Base-by-base conservation (phyloP, 2,113 vertebrate species). In the Aldabrachelys gigantea region DNA sequence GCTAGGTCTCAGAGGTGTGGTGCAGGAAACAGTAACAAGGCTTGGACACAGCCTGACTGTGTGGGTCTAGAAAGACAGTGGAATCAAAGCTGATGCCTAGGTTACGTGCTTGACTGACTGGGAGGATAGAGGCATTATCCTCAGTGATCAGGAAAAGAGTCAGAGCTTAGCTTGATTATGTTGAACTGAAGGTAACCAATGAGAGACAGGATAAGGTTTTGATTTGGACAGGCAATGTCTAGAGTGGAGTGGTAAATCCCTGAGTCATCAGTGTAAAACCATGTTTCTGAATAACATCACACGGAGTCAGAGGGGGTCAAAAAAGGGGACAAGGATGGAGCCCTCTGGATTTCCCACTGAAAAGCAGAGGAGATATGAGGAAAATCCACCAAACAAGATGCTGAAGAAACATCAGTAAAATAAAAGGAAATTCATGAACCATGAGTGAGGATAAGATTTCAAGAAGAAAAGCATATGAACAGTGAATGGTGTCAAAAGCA, bases 211-310 rank as follows among this genome's bases (percentile, higher is more conserved):
- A 21, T 78, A 78, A 76, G 10, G 1, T 16, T 84, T 8, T 47
- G 41, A 7, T 84, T 95, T 82, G 29, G 9, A 25, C 10, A 65
- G 19, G 38, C 53, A 89, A 9, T n/a, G 44, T 65, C 92, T 49
- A 52, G 17, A 91, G 38, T 38, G 2, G 10, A 91, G 82, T 88
- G 19, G 62, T 35, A 91, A 89, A 54, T 2, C 5, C 10, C 62
- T 27, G 65, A 16, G 8, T 41, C 4, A 16, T 76, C 0, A 0
- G 6, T 41, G 0, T 17, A 47, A 41, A 38, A n/a, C 31, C 62
- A 69, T 41, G 41, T 76, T n/a, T 80, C 38, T 12, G 14, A 27
- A 79, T 69, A 29, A 84, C 50, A 24, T 38, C 25, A n/a, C 80
- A 22, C 3, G 72, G 3, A 8, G 44, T 4, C 2, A 79, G 29